Evolutionary conservation across 2,113 vertebrate genomes (phyloP), one percentile per base, ranked within the genome.

Genomic region (Tachycineta bicolor): DNA sequence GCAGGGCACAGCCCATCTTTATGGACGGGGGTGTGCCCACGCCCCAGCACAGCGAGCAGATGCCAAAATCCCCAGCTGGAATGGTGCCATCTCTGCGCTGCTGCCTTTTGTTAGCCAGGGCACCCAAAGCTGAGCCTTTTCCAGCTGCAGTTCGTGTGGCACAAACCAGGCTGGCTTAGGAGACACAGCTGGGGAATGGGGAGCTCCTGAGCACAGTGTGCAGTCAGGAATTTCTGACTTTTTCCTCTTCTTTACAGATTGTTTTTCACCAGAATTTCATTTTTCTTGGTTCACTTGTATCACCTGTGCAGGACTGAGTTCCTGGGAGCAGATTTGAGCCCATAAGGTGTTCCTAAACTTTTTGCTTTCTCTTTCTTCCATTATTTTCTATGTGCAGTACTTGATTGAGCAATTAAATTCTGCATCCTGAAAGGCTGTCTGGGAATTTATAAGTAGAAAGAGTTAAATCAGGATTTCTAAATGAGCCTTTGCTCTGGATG

Each of bases 71-170:
- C 81, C 47, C 26, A 12, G 33, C 26, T 60, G 74, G 64, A 16
- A 15, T 2, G 7, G 39, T 43, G 87, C 65, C 69, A 86, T 2
- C 56, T 60, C 55, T 14, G 3, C 37, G 55, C 92, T 77, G 78
- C 84, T 70, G 89, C 71, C 58, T 64, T 82, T 63, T 77, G 29
- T 88, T 28, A 39, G 31, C 43, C 52, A 8, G 85, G 50, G 63
- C 78, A 70, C 56, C 92, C 92, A 83, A 11, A 81, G 63, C 71
- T 43, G 34, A 78, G 79, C 64, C 73, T 64, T 53, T 31, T 53
- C 76, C 85, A 78, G 75, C 94, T 89, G 94, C 14, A 86, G n/a
- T 16, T 56, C 10, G 39, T 88, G 92, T 81, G 85, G 52, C 85
- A 95, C 82, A 83, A 83, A 70, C 68, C 82, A 29, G 0, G 6